Base-by-base conservation (phyloP, 2,888 invertebrate species). In the Scaptodrosophila latifasciaeformis region DNA sequence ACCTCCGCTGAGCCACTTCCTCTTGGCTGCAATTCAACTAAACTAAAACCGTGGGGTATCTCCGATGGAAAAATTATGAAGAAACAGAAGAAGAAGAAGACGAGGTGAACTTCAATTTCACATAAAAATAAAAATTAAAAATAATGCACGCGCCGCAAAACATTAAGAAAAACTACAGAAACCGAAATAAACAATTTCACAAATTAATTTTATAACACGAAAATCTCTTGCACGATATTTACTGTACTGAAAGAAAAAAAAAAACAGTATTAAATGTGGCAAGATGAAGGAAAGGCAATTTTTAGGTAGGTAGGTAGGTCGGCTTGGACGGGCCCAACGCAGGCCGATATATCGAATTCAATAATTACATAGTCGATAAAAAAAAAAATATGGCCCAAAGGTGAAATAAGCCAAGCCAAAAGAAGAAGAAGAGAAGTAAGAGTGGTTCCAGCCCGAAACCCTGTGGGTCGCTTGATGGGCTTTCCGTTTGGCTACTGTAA, bases 181-280 rank as follows among this genome's bases (percentile, higher is more conserved):
- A 62, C 54, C 47, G 45, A 77, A 74, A 78, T 15, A 13, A n/a
- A 52, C 46, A 54, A 79, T 82, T 82, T 82, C 82, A 82, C 79
- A 79, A 81, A 79, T 82, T 82, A 71, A 72, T 66, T 82, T 79
- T 79, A 67, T 79, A 76, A 71, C 82, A 67, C 61, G 79, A 78
- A 80, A 81, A 72, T 72, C 81, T 72, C 72, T 81, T 72, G 72
- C 66, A 74, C 63, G 75, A 66, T 39, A 47, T 30, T 30, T 30
- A 17, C 24, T 19, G 10, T n/a, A 13, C 19, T 13, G 19, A 37
- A 34, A 35, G n/a, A n/a, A n/a, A n/a, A n/a, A n/a, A n/a, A n/a
- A n/a, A n/a, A n/a, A n/a, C n/a, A n/a, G n/a, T n/a, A n/a, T n/a
- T n/a, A n/a, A n/a, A n/a, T n/a, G n/a, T n/a, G n/a, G n/a, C n/a